Conservation (phyloP, 1,140 invertebrate genomes). For the Rhagoletis zephyria region DNA sequence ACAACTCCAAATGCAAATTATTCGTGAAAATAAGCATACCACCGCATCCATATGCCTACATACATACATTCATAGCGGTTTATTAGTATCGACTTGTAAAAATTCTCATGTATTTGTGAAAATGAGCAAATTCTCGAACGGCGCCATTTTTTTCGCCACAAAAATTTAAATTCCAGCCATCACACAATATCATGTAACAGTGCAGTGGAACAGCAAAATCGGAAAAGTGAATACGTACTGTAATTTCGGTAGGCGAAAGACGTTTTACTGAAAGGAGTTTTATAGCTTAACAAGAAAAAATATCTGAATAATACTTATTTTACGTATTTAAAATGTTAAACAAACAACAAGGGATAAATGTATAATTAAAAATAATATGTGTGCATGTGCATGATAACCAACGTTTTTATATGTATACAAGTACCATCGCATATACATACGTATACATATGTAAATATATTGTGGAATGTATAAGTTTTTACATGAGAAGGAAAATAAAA, state of each 20-base stretch:
- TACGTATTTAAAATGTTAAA: no score
- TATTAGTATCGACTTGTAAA: background rate
- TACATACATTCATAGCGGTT: background rate
- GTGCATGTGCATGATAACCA: background rate
- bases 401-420: conserved; percentile 1
- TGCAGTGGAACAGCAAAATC: background rate
- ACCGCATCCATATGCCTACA: conserved; percentile 30
- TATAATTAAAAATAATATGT: background rate
- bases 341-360: no score
- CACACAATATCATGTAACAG: background rate
- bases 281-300: no score
- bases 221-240: background rate
- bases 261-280: no score
- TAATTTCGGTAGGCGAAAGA: background rate
- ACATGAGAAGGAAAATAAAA: background rate
- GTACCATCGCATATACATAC: background rate
- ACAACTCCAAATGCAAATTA: background rate
- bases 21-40: background rate
- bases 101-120: background rate
- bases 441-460: background rate
- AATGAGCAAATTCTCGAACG: conserved; percentile 47
- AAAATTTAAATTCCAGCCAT: background rate
- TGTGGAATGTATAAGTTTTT: background rate
- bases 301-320: no score
- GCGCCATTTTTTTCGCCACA: conserved; percentile 49